Evolutionary conservation across 2,797 vertebrate species (phyloP).

Genomic region (Rhabdophis nuchalis): DNA sequence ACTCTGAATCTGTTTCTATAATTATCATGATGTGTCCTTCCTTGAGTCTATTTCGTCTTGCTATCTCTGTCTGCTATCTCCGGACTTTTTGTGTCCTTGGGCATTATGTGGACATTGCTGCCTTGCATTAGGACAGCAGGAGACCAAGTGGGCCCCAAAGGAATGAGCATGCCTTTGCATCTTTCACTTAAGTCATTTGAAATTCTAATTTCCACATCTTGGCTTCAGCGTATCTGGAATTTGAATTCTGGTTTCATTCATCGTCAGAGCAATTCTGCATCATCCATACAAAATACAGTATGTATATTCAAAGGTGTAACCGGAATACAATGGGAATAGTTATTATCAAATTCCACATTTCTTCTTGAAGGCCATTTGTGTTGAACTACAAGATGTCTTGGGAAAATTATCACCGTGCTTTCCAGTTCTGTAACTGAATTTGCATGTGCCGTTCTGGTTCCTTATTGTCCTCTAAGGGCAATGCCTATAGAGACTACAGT

Average conservation of each 20-base stretch:
- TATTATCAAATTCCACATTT: neutral
- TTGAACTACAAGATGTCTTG: neutral
- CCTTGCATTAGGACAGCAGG: neutral
- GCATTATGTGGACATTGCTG: neutral
- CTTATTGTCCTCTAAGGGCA: neutral
- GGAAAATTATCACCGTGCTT: neutral
- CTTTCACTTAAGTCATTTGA: neutral
- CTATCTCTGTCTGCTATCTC: neutral
- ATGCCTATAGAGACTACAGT: neutral
- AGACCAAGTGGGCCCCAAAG: neutral
- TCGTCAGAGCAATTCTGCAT: neutral
- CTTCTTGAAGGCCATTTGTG: neutral
- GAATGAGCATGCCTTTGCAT: neutral
- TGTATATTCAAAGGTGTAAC: neutral
- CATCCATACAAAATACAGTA: neutral
- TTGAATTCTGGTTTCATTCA: neutral
- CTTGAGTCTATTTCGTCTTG: neutral
- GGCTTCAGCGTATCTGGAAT: neutral
- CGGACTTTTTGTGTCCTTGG: neutral
- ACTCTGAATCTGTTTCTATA: neutral
- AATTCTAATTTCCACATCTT: neutral
- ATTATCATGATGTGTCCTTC: neutral
- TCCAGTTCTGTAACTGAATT: neutral
- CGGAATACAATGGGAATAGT: neutral
- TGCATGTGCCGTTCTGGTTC: neutral